Evolutionary conservation across 92 coral and sea anemone species (phyloP), one percentile per base, ranked within the genome.

Genomic region (Epizoanthus rinbou): DNA sequence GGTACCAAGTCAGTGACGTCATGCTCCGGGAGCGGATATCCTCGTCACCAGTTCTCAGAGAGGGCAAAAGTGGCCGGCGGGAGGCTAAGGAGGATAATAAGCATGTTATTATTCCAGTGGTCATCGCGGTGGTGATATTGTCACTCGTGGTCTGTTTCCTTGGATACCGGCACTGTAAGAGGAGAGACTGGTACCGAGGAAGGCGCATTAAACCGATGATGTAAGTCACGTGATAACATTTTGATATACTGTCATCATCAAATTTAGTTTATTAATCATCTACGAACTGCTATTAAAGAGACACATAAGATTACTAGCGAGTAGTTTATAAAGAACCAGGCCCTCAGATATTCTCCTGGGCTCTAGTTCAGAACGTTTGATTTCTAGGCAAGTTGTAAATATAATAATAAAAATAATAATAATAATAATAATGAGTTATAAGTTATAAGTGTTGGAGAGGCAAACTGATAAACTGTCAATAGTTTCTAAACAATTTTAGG

Each of bases 1-100:
- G 92, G 16, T 81, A 72, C 63, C 3, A 14, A 15, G 90, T 86
- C 11, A 33, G 82, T 16, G 81, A 89, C 87, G 71, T 89, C 18
- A 67, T 87, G 39, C 50, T 67, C 15, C 73, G 73, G 4, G 47
- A 67, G 39, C 73, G 73, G 13, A 10, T 67, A 7, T 41, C 47
- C 10, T 16, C 73, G 45, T 3, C 22, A 33, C 47, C 47, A 67
- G 73, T 31, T 41, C 50, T 8, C 45, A 15, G 5, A 67, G 73
- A 28, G 47, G 73, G 45, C 28, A 33, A 64, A 7, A 64, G 2
- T 11, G 41, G 41, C 45, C 50, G 50, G 9, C 73, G 73, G 15
- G 73, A 67, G 45, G 73, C 22, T 67, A 21, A 9, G 47, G 47
- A 16, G 50, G 39, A 67, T 21, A 19, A 31, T 5, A 25, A 15